phyloP scores from a whole-genome alignment of 2,888 invertebrate species.

The Dione juno region DNA sequence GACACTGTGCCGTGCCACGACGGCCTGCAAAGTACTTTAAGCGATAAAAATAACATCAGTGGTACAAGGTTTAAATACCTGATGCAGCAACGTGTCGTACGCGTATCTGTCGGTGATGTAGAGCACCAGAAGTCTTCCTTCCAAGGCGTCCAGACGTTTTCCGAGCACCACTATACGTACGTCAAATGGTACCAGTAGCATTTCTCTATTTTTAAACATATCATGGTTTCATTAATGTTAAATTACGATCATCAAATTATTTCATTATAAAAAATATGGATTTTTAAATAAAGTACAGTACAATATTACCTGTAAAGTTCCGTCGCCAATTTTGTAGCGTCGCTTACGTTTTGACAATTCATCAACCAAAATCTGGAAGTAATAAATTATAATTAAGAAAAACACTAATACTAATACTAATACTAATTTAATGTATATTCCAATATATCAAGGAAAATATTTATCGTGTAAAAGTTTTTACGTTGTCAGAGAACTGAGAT shows the following conservation, averaged over 20 bases:
- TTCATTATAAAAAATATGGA: too few relatives aligned
- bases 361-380: conserved; percentile 96
- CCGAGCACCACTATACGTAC: conserved; percentile 99
- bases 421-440: too few relatives aligned
- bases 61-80: conserved; percentile 81
- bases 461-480: too few relatives aligned
- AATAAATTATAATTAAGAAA: not conserved
- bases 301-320: conserved; percentile 93
- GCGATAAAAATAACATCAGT: too few relatives aligned
- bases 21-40: too few relatives aligned
- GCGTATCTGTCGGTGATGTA: conserved; percentile 99
- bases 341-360: conserved; percentile 97
- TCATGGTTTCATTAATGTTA: not conserved
- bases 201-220: conserved; percentile 67
- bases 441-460: too few relatives aligned
- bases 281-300: not conserved
- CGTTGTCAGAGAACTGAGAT: too few relatives aligned
- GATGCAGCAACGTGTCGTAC: conserved; percentile 97
- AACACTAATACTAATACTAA: too few relatives aligned
- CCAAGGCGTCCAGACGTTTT: conserved; percentile 93
- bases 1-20: too few relatives aligned
- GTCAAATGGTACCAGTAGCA: conserved; percentile 96
- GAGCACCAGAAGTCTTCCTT: conserved; percentile 95
- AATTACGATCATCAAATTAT: not conserved
- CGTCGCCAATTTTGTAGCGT: conserved; percentile 97